These are phyloP conservation scores for Lycorma delicatula DNA, from an alignment of 1,140 invertebrate genomes.

Conservation along the genomic window DNA sequence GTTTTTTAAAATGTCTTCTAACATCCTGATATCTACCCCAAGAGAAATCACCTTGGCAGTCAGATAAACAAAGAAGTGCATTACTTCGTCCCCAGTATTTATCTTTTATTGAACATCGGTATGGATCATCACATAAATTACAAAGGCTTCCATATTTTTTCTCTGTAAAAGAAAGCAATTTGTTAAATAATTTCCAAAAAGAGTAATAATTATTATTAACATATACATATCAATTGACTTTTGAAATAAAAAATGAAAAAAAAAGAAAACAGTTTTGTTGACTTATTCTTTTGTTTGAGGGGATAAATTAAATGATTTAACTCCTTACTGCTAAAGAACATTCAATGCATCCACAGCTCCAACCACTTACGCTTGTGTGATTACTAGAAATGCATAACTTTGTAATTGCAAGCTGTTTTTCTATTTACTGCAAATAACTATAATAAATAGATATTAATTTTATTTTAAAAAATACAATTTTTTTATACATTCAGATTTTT, in stretches of 20 bases:
- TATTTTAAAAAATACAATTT: too few relatives aligned
- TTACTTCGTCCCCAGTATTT: slow-evolving; percentile 73
- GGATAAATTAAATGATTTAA: too few relatives aligned
- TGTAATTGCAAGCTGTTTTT: too few relatives aligned
- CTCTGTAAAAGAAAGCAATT: slow-evolving; percentile 13
- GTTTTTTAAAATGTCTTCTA: slow-evolving; percentile 51
- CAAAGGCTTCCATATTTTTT: slow-evolving; percentile 59
- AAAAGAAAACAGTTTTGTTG: too few relatives aligned
- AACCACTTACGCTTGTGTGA: too few relatives aligned
- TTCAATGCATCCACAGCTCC: too few relatives aligned
- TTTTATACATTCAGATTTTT: too few relatives aligned
- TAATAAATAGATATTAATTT: too few relatives aligned
- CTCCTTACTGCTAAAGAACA: too few relatives aligned
- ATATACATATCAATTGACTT: not conserved
- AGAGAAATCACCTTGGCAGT: slow-evolving; percentile 65
- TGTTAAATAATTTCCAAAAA: not conserved
- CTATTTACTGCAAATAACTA: too few relatives aligned
- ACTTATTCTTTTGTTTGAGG: too few relatives aligned
- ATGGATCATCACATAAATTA: slow-evolving; percentile 51
- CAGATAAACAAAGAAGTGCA: slow-evolving; percentile 65
- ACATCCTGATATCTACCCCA: slow-evolving; percentile 64
- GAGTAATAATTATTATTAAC: not conserved
- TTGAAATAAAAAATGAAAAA: not conserved
- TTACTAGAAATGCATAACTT: too few relatives aligned
- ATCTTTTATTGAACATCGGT: slow-evolving; percentile 54